A percentile compares a stretch with the other conserved stretches of the same genome.
Conservation (phyloP, 2,888 invertebrate species). For the Orthosia gothica region DNA sequence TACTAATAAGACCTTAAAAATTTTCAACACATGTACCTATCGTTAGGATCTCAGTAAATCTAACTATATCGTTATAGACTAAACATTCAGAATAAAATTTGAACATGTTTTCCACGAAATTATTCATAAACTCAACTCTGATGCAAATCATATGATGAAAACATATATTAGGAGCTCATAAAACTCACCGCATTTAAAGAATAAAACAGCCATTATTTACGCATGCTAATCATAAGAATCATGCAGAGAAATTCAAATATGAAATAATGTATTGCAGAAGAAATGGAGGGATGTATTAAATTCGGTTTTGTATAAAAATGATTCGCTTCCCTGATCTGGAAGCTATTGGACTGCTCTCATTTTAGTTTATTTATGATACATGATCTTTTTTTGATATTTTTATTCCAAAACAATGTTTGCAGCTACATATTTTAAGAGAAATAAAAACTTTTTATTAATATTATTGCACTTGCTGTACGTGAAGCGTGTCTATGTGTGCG, state of each 20-base stretch:
- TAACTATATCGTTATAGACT: neutral
- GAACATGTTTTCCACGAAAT: conserved; percentile 15
- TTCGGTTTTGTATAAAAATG: conserved; percentile 20
- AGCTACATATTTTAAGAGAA: no score
- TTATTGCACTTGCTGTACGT: no score
- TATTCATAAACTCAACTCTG: conserved; percentile 31
- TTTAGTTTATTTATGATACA: no score
- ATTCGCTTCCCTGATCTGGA: conserved; percentile 20
- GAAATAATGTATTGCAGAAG: conserved; percentile 33
- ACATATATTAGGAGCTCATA: conserved; percentile 31
- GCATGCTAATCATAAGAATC: conserved; percentile 29
- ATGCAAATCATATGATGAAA: conserved; percentile 37
- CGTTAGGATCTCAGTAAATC: no score
- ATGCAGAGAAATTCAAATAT: conserved; percentile 45
- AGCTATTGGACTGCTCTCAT: no score
- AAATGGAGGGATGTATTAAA: conserved; percentile 38
- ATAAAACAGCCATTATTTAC: conserved; percentile 27
- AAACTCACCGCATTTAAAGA: no score
- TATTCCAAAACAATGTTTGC: no score
- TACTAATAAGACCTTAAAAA: neutral
- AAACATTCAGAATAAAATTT: no score
- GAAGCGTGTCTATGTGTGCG: no score
- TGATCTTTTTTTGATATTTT: neutral
- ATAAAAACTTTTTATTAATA: no score
- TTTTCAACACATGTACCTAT: neutral